These are phyloP conservation scores for Drosophila neonasuta DNA, from an alignment of 2,888 invertebrate genomes.

Conservation along the genomic window DNA sequence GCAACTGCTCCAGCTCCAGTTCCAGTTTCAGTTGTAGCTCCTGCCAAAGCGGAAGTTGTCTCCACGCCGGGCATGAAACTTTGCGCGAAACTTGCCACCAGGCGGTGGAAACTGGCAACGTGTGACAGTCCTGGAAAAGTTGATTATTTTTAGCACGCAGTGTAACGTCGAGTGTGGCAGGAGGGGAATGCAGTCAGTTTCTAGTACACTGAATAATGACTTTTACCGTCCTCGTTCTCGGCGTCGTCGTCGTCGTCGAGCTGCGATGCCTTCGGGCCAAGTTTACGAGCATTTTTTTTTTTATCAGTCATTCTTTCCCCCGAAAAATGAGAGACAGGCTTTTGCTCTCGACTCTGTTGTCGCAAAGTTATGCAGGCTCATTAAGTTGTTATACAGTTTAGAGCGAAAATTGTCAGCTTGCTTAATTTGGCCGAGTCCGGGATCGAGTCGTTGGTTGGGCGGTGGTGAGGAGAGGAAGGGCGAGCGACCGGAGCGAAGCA, in stretches of 20 bases:
- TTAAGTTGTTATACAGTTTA: conserved; percentile 79
- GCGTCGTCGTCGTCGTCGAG: conserved; percentile 27
- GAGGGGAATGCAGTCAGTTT: conserved; percentile 45
- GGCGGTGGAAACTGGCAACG: conserved; percentile 51
- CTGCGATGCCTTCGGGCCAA: conserved; percentile 65
- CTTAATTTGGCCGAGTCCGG: conserved; percentile 69
- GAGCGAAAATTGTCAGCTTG: conserved; percentile 78
- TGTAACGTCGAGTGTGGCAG: conserved; percentile 1
- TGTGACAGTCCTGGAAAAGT: conserved; percentile 78
- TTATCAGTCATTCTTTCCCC: conserved; percentile 32
- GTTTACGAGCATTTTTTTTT: conserved; percentile 65
- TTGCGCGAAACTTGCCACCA: conserved; percentile 71
- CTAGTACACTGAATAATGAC: conserved; percentile 78
- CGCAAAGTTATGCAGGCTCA: conserved; percentile 79
- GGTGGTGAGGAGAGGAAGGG: background rate
- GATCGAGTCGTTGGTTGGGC: background rate
- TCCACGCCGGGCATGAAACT: conserved; percentile 60
- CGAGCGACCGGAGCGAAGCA: conserved; percentile 19
- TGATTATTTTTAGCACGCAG: conserved; percentile 74
- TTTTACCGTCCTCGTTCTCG: conserved; percentile 54
- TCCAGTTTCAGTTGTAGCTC: too few species aligned
- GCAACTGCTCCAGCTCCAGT: conserved; percentile 35
- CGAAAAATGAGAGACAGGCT: conserved; percentile 30
- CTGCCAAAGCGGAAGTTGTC: conserved; percentile 64
- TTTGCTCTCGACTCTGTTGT: conserved; percentile 42